Evolutionary conservation across 2,888 invertebrate species (phyloP), one percentile per base, ranked within the genome.

Genomic region (Yponomeuta malinellus): DNA sequence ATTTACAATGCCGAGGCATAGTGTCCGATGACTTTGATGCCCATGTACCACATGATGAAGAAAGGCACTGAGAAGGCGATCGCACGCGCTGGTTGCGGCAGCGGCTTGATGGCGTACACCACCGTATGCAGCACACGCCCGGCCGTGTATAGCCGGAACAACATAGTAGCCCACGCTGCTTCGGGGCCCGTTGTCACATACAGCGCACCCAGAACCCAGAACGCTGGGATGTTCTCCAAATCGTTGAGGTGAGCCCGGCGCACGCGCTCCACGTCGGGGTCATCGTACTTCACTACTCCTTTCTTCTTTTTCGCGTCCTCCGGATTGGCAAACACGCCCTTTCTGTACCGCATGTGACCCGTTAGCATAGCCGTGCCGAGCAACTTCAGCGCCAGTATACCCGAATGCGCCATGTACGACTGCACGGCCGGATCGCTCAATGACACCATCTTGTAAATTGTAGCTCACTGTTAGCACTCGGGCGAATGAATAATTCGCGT

Each of bases 211-310:
- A 94, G 83, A 15, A 94, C 77, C 81, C 95, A 91, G 80, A 95
- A 96, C 1, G 93, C 89, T 0, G 94, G 92, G 71, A 96, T 95
- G 81, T 95, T 96, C 84, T 96, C 95, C 83, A 96, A 80, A 80
- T 96, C 96, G 78, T 96, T 96, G 76, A 93, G 87, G 80, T 96
- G 95, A 15, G 95, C 95, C 79, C 94, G 85, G 1, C 91, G 81
- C 1, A 86, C 73, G 5, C 91, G 81, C 75, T 91, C 90, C 33
- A 91, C 80, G 1, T 73, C 76, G 0, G 81, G 83, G 72, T 90
- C 87, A 63, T 88, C 89, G 68, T 74, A 82, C 76, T 86, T 89
- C 71, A 91, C 84, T 74, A 84, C 87, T 15, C 86, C 85, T 71
- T 74, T 79, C 4, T 65, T 64, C 31, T 15, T 12, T 74, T 81